Base-by-base conservation (phyloP, 1,140 invertebrate genomes). In the Drosophila prosaltans region DNA sequence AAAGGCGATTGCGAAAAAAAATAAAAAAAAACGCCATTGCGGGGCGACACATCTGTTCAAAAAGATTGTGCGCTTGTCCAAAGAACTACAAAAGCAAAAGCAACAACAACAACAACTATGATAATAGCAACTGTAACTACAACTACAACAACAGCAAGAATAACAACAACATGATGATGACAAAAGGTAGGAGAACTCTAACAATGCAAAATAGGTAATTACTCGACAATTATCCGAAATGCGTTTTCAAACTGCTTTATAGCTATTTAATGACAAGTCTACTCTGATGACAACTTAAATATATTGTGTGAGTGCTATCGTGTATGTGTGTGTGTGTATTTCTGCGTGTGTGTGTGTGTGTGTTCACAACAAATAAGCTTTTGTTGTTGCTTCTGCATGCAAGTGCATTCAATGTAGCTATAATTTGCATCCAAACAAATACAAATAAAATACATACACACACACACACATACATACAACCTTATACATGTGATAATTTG, bases 231-330 rank as follows among this genome's bases (percentile, higher is more conserved):
- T 86, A 88, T 80, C 68, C 77, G 70, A 88, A 88, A 79, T 88
- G 59, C 70, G 76, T 77, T 86, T 86, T 82, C 54, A 75, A 77
- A 82, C 64, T 82, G 72, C 72, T 77, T 71, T 77, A 81, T 76
- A 82, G 65, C 63, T 70, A 70, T 74, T 65, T 88, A 86, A 84
- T 84, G 70, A 82, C 74, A 83, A 83, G 80, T 74, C 57, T 60
- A 71, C 65, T 82, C 51, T 73, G 80, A 88, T 88, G 83, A 88
- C 83, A 86, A 88, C 76, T 88, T 86, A 88, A 86, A 78, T 78
- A 76, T 65, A 57, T 45, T 78, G 43, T 67, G 69, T 77, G 74
- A 48, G 58, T 70, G 60, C 66, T 39, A 62, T 45, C 41, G 51
- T 55, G 21, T 55, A 16, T 64, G 39, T 64, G 36, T 40, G 48